Base-by-base conservation (phyloP, 1,140 invertebrate genomes). In the Acromyrmex charruanus region DNA sequence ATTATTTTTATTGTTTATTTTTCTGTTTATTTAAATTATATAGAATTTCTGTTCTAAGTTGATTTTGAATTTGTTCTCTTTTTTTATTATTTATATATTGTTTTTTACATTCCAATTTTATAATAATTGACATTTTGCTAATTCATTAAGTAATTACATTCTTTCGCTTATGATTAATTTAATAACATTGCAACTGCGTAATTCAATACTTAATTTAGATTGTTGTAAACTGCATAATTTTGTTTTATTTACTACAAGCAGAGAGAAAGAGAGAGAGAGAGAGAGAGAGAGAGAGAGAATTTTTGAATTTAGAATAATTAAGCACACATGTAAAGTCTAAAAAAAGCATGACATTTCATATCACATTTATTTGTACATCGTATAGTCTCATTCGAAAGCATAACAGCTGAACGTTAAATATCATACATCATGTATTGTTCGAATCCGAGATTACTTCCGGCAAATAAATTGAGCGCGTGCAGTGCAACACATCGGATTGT, bases 351-450 rank as follows among this genome's bases (percentile, higher is more conserved):
- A 58, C 21, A 49, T 88, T 65, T 79, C 55, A 39, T 72, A 85
- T 85, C 74, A n/a, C n/a, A 68, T 74, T 81, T 89, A 85, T 89
- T 88, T 86, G 79, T 89, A 66, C 16, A 74, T 21, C 31, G 10
- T 16, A 31, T 18, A 3, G 0, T 61, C 4, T 28, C 6, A 39
- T 39, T 39, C 21, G 14, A 39, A 49, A 69, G 4, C 31, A 68
- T 35, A 55, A 63, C 49, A 9, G 14, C 21, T 58, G 49, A 18
- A 55, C 7, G 12, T 80, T 68, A 65, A 72, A 49, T 71, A 58
- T 81, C 28, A 39, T 14, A 53, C 16, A 44, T n/a, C 31, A 49
- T 25, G 10, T 5, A 72, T 49, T 72, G 68, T 59, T 49, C 51
- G 66, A 44, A 49, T 82, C 39, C 12, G 53, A 39, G 25, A 69